Evolutionary conservation across 2,797 vertebrate species (phyloP).

Genomic region (Valencia hispanica): DNA sequence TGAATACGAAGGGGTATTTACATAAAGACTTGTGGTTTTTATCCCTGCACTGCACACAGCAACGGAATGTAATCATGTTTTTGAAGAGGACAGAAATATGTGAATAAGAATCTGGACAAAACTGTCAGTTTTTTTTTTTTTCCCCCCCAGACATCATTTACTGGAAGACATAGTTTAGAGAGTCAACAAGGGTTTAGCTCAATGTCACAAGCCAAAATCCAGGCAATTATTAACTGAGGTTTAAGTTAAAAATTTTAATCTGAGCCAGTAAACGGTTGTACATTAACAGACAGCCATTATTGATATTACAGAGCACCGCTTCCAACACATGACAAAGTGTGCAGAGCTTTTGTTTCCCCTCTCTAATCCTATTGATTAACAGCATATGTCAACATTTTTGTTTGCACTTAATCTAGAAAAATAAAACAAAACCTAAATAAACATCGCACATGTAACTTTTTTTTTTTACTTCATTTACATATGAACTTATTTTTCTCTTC

Average conservation of each 20-base stretch:
- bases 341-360: background rate
- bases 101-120: no score
- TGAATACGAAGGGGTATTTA: no score
- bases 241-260: constrained; percentile 44
- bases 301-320: constrained; percentile 32
- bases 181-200: constrained; percentile 38
- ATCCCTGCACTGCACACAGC: no score
- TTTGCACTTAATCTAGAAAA: background rate
- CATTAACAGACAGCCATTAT: constrained; percentile 75
- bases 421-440: background rate
- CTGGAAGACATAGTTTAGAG: no score
- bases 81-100: no score
- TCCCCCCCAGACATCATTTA: no score
- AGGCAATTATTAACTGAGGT: constrained; percentile 62
- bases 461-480: no score
- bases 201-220: constrained; percentile 47
- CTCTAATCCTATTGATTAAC: background rate
- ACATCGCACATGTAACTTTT: background rate
- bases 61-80: no score
- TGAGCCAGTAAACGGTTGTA: constrained; percentile 69
- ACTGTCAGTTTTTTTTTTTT: no score
- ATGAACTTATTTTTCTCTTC: no score
- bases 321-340: constrained; percentile 2
- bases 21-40: no score
- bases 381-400: background rate